Evolutionary conservation across 2,888 invertebrate species (phyloP), one percentile per base, ranked within the genome.

Genomic region (Orthosia gothica): DNA sequence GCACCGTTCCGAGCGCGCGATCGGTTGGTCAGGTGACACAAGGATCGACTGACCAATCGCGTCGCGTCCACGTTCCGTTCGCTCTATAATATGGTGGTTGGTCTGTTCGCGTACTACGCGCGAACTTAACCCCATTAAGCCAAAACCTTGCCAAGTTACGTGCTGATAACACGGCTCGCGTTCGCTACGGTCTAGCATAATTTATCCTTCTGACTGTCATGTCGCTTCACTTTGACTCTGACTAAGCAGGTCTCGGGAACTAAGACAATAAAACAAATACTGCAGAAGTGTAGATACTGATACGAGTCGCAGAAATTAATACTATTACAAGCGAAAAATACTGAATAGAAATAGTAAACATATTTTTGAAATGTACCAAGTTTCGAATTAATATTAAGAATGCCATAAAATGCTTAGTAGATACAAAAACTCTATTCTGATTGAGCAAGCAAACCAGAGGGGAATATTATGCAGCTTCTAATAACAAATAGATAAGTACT

Each of bases 401-500:
- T 49, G n/a, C 16, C 13, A 3, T 74, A 20, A 45, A 59, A 70
- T 32, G 4, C 16, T 11, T 9, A 26, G 45, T 23, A 23, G 0
- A 52, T 16, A 45, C 23, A 23, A 26, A 70, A 23, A 18, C 1
- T 18, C 16, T 26, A 40, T 12, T 20, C 11, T 63, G 57, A 23
- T 15, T 13, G 40, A 13, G 18, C 18, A n/a, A 50, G n/a, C 7
- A 68, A 16, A 54, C n/a, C 16, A 54, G 16, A 54, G 5, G 9
- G 12, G 5, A 23, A 49, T 40, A 70, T 20, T 18, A 49, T n/a
- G 13, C 70, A 23, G 18, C 13, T n/a, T 16, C 9, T 32, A 13
- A 47, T 16, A 76, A 66, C 5, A 76, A 47, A 66, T 58, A 69
- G 1, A n/a, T 76, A 76, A 67, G 50, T 76, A 75, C 32, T 67